Base-by-base conservation (phyloP, 2,888 invertebrate genomes). In the Aleiodes alternator region DNA sequence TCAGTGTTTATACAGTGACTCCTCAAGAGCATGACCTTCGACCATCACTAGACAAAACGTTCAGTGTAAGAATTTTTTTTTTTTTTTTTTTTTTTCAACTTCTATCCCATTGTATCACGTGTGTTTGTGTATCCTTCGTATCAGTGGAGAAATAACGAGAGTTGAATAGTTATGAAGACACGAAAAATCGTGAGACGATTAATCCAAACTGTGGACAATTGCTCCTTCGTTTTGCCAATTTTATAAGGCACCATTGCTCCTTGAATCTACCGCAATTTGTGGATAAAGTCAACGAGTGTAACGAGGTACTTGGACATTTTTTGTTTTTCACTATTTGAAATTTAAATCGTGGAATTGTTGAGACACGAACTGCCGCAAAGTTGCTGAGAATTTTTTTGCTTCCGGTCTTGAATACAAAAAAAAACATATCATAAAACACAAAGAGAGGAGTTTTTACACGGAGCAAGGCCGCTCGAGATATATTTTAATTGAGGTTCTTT, bases 141-240 rank as follows among this genome's bases (percentile, higher is more conserved):
- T 64, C 64, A 50, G 48, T 14, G 9, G 29, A n/a, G 34, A 68
- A 68, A 51, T 7, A 68, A 14, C 4, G 16, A 9, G 12, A 51
- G 29, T 7, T 5, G 12, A 48, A 43, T 50, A 4, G 50, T 51
- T 68, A 68, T 68, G 51, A 50, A 51, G 31, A 51, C 51, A 31
- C 50, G 38, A 43, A 7, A 53, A 29, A n/a, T 72, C 66, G 72
- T 72, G 73, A 73, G 57, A 68, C 68, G 73, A 69, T 73, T 73
- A 73, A 48, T 68, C 12, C 16, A 12, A 68, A n/a, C 29, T 50
- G 23, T 12, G 50, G 50, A 50, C 31, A 50, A 68, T 68, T 16
- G 51, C 23, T 53, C 16, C 29, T 6, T n/a, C 51, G 14, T 51
- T 53, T 68, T 23, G n/a, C 51, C 51, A 31, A 68, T 72, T 38